Evolutionary conservation across 2,888 invertebrate genomes (phyloP), one percentile per base, ranked within the genome.

Genomic region (Campoplex capitator): DNA sequence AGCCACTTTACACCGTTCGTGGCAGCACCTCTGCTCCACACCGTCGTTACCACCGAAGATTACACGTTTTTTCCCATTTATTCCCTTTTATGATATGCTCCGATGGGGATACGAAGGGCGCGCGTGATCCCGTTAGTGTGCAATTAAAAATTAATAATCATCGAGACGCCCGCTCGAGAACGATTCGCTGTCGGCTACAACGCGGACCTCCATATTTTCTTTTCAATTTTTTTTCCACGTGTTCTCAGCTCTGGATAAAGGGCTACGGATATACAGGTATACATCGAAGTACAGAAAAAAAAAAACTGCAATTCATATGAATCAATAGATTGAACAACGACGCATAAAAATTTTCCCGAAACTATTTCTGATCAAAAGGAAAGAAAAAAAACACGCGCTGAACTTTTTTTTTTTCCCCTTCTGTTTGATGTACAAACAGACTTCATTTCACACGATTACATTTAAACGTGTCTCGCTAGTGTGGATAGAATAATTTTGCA

Each of bases 101-200:
- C 32, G 35, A 18, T n/a, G 73, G 18, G n/a, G 42, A 65, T 51
- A 38, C 54, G 54, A 67, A 48, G 65, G 67, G 65, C 35, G 48
- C 58, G n/a, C 86, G 82, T 71, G 84, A 80, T 86, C 81, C 83
- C 83, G 87, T 84, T 81, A 83, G 38, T 68, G 82, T 79, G 79
- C 77, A 89, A 88, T 88, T 88, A 88, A 88, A 87, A 88, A 89
- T 88, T 88, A 88, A 89, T 87, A 89, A 88, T 88, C 54, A 83
- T 84, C 88, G 80, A 48, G 78, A 82, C 42, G 83, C 79, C 42
- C 58, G 76, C n/a, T 82, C 56, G 74, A 74, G 23, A 81, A 62
- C 65, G 62, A 80, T 76, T 83, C 67, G 45, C 67, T 77, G 82
- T 68, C 83, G 78, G 71, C 35, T 48, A 45, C 67, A 70, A 56